Base-by-base conservation (phyloP, 2,888 invertebrate genomes). In the Xanthostigma xanthostigma region DNA sequence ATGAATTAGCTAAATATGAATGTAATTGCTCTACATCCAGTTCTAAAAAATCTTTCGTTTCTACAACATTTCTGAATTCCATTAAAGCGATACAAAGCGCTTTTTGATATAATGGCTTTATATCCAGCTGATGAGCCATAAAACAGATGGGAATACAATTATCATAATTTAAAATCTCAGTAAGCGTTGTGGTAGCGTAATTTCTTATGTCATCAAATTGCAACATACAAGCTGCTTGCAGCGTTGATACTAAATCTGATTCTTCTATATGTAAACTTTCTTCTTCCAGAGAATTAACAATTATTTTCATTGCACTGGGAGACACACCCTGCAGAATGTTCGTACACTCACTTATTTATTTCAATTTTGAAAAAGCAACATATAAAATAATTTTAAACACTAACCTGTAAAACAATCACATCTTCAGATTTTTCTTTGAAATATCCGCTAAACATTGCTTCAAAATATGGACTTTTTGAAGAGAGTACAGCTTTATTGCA, bases 381-480 rank as follows among this genome's bases (percentile, higher is more conserved):
- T 27, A 27, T 27, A 27, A 27, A 12, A 13, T 38, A 38, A 38
- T 5, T 38, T 12, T 9, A 12, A 38, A 41, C 8, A 47, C 44
- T 54, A 60, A 67, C 70, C 60, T 69, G 56, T 46, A 70, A 56
- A 53, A 57, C 61, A 27, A 71, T 60, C 39, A 53, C 54, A 35
- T 56, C 56, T 56, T 64, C 58, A 36, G 58, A 50, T 39, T 61
- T 61, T 57, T 70, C 70, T 11, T 59, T 52, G 54, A 68, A 70
- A 53, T 64, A 60, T 2, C 66, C 64, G 48, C 62, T 63, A 49
- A 72, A 68, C 71, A 72, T 71, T 8, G 63, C 69, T 55, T 62
- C 60, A 54, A 72, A 72, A 59, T 70, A 72, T 51, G 66, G 64
- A 54, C 70, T 71, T 51, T 66, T 57, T 48, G 57, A 48, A 12